A percentile compares a stretch with the other conserved stretches of the same genome.
Evolutionary conservation across 2,113 vertebrate species (phyloP).

Genomic region (Fukomys damarensis): DNA sequence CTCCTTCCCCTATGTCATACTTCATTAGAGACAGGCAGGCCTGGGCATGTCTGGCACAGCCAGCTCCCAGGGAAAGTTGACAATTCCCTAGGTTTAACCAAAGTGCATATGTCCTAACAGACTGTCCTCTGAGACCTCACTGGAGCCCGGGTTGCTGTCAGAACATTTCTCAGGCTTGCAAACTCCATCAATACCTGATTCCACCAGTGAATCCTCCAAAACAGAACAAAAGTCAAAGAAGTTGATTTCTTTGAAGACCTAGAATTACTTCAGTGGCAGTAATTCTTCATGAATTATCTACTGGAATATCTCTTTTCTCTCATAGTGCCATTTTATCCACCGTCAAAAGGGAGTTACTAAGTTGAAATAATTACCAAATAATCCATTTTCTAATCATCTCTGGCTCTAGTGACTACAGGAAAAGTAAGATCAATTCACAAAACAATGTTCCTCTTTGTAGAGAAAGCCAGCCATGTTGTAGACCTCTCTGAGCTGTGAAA

Average conservation of each 20-base stretch:
- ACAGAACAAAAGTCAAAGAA: slow-evolving; percentile 3
- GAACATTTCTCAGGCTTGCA: not conserved
- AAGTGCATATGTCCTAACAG: not conserved
- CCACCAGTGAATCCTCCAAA: not conserved
- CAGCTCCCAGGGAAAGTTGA: not conserved
- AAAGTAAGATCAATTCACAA: not conserved
- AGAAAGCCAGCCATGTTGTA: not conserved
- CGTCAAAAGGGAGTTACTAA: not conserved
- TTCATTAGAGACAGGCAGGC: not conserved
- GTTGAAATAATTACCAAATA: not conserved
- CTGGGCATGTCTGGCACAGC: not conserved
- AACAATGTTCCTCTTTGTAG: not conserved
- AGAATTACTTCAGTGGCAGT: not conserved
- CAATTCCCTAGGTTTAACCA: slow-evolving; percentile 2
- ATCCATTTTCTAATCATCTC: not conserved
- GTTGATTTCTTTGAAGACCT: not conserved
- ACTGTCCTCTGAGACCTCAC: not conserved
- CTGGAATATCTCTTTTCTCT: not conserved
- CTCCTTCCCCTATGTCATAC: not conserved
- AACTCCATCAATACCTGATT: not conserved
- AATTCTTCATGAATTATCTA: not conserved
- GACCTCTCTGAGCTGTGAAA: not conserved
- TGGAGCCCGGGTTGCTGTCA: not conserved
- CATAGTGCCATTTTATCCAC: not conserved
- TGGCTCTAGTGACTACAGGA: not conserved